Evolutionary conservation across 2,113 vertebrate genomes (phyloP).

Genomic region (Chamaea fasciata): DNA sequence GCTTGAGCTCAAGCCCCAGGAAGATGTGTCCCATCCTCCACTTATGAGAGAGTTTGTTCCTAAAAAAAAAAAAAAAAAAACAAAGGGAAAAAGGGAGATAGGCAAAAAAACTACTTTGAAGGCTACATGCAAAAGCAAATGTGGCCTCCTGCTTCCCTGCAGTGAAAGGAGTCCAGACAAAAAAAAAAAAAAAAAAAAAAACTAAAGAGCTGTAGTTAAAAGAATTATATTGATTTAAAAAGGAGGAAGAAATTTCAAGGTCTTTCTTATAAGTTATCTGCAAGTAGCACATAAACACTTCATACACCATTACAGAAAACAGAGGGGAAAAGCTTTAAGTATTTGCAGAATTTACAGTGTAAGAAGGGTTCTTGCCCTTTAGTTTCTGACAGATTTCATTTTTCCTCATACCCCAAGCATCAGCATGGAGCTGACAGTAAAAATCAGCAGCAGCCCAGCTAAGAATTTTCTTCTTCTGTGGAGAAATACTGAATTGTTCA

Average conservation of each 20-base stretch:
- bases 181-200: not conserved
- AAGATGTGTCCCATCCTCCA: conserved; percentile 90
- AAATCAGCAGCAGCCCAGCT: not conserved
- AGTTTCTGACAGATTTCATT: not conserved
- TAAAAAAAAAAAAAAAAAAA: not conserved
- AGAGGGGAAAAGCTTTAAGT: not conserved
- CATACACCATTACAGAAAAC: not conserved
- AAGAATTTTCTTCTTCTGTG: not conserved
- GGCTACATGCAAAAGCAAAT: not conserved
- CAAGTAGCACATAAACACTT: not conserved
- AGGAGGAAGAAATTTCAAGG: not conserved
- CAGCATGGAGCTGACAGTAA: not conserved
- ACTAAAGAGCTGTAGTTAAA: not conserved
- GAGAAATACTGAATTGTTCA: not conserved
- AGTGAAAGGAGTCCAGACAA: not conserved
- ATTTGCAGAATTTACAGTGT: not conserved
- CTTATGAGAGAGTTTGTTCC: conserved; percentile 77
- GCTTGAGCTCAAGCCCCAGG: conserved; percentile 85
- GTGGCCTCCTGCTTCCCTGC: not conserved
- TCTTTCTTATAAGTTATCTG: not conserved
- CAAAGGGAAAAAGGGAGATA: not conserved
- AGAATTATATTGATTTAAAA: not conserved
- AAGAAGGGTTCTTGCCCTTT: not conserved
- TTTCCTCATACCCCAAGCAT: not conserved
- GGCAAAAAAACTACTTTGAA: not conserved